Evolutionary conservation across 2,113 vertebrate genomes (phyloP).

Genomic region (Saguinus midas): DNA sequence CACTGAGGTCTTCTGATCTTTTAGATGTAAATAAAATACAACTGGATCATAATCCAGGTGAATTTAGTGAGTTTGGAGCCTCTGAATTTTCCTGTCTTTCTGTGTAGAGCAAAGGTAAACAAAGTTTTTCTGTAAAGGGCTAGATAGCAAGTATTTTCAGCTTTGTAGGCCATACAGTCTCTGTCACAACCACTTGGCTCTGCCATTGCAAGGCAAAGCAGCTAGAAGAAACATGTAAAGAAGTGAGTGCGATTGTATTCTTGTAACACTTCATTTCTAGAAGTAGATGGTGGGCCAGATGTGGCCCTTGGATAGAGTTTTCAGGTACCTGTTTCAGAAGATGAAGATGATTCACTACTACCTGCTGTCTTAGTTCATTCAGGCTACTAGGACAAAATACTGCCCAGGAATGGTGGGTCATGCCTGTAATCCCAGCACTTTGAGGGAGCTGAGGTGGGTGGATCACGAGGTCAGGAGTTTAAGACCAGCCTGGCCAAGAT

Average conservation of each 20-base stretch:
- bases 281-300: not conserved
- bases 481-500: too few species aligned
- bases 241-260: not conserved
- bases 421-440: too few species aligned
- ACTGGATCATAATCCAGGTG: not conserved
- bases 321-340: not conserved
- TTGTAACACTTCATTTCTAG: not conserved
- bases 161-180: not conserved
- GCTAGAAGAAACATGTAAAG: not conserved
- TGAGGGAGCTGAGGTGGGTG: too few species aligned
- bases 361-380: not conserved
- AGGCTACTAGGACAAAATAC: not conserved
- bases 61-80: not conserved
- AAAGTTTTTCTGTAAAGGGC: not conserved
- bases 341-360: not conserved
- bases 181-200: not conserved
- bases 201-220: not conserved
- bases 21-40: constrained; percentile 22
- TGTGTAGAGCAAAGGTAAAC: not conserved
- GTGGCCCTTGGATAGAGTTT: not conserved
- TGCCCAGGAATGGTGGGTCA: too few species aligned
- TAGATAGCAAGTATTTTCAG: not conserved
- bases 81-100: not conserved
- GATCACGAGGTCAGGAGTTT: too few species aligned
- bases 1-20: not conserved